These are phyloP conservation scores for Eira barbara DNA, from an alignment of 2,113 vertebrate genomes.

Conservation along the genomic window DNA sequence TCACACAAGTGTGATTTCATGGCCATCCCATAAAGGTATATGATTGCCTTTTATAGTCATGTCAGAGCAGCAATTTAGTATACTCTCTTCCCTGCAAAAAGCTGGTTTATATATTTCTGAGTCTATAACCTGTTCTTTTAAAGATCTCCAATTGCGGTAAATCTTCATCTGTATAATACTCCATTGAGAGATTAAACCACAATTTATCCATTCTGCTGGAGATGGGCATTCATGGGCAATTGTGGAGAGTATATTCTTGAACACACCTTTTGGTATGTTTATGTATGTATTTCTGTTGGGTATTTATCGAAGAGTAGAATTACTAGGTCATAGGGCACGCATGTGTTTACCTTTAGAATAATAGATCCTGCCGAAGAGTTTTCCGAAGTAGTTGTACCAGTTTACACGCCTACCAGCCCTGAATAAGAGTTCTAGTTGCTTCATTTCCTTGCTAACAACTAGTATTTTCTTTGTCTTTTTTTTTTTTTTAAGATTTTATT, in stretches of 20 bases:
- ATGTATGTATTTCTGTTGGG: not conserved
- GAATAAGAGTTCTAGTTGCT: not conserved
- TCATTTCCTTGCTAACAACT: not conserved
- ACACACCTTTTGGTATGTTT: not conserved
- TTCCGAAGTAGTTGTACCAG: not conserved
- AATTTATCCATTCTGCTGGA: not conserved
- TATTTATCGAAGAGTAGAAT: not conserved
- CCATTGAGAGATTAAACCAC: not conserved
- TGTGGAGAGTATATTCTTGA: not conserved
- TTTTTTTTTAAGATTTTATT: not conserved
- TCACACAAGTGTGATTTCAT: slow-evolving; percentile 67
- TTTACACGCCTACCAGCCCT: not conserved
- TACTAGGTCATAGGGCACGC: not conserved
- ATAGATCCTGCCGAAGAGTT: not conserved
- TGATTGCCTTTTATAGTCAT: slow-evolving; percentile 68
- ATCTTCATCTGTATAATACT: slow-evolving; percentile 18
- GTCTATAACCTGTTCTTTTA: slow-evolving; percentile 32
- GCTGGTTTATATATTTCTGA: slow-evolving; percentile 48
- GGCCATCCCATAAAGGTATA: slow-evolving; percentile 58
- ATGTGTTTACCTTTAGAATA: not conserved
- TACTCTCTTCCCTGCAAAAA: slow-evolving; percentile 54
- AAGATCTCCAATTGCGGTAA: slow-evolving; percentile 23
- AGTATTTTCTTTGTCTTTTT: not conserved
- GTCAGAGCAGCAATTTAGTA: slow-evolving; percentile 60
- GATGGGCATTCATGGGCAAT: not conserved